Base-by-base conservation (phyloP, 2,113 vertebrate genomes). In the Campylomormyrus tamandua region DNA sequence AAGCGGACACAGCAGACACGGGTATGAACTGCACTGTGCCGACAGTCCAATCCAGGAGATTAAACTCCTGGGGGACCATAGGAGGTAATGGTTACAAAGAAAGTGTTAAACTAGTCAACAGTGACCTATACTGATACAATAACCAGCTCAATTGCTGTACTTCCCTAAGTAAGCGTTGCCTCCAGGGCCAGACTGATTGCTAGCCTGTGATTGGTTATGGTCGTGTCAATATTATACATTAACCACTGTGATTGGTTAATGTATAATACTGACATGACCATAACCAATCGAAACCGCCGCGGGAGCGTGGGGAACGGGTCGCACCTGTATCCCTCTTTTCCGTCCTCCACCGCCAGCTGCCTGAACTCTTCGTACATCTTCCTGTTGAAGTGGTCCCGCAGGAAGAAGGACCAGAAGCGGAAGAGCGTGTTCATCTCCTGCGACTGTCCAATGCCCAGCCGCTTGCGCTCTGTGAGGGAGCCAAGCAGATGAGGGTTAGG, bases 371-470 rank as follows among this genome's bases (percentile, higher is more conserved):
- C 98, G 0, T 99, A 99, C 98, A 99, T 99, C 93, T 99, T 99
- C 92, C 98, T 97, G 95, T 99, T 99, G 95, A 99, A 99, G 94
- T 99, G 98, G 95, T 99, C 98, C 87, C 98, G 96, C 91, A 99
- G 95, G 95, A 99, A 99, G 94, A 99, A 99, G 7, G 98, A 99
- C 98, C 98, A 99, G 95, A 99, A 99, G 88, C 98, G 98, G 95
- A 99, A 99, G 4, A 99, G 97, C 0, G 98, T 99, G 95, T 99
- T 99, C 98, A 99, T 99, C 95, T 99, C 98, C 95, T 99, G 98
- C 89, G 98, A 99, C 87, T 99, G 98, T 91, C 98, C 98, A 2
- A 99, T 99, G 91, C 98, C 98, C 92, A 99, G 95, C 49, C 98
- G 95, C 93, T 99, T 99, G 39, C 98, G 95, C 93, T 99, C 98